Conservation (phyloP, 1,140 invertebrate genomes). For the Cardiocondyla obscurior region DNA sequence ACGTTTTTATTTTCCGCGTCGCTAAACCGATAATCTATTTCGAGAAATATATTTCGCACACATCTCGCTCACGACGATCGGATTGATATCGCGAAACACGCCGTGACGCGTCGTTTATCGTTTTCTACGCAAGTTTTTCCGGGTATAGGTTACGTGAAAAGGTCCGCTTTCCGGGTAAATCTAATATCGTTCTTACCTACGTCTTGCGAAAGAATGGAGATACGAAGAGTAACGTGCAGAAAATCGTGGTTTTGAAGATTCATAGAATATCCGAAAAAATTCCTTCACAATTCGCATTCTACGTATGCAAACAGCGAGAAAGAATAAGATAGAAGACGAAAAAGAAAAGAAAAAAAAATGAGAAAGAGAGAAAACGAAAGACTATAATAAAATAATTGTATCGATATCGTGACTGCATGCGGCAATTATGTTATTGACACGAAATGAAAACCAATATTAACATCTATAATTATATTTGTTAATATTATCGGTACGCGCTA, state of each 20-base stretch:
- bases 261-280: constrained; percentile 20
- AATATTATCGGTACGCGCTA: not conserved
- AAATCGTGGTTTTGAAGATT: constrained; percentile 32
- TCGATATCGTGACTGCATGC: not conserved
- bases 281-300: not conserved
- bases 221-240: constrained; percentile 28
- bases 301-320: not conserved
- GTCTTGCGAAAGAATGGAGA: constrained; percentile 58
- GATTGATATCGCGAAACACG: constrained; percentile 64
- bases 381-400: constrained; percentile 55
- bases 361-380: not conserved
- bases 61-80: constrained; percentile 47
- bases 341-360: not conserved
- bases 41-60: constrained; percentile 47
- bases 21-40: constrained; percentile 59
- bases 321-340: too few relatives aligned
- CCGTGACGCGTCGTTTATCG: constrained; percentile 67
- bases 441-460: constrained; percentile 18
- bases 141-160: constrained; percentile 55
- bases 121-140: constrained; percentile 62
- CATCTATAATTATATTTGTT: constrained; percentile 7
- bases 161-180: constrained; percentile 58
- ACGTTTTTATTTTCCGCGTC: constrained; percentile 27
- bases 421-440: not conserved
- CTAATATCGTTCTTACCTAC: constrained; percentile 65